These are phyloP conservation scores for Proteles cristata DNA, from an alignment of 2,113 vertebrate genomes.

Conservation along the genomic window DNA sequence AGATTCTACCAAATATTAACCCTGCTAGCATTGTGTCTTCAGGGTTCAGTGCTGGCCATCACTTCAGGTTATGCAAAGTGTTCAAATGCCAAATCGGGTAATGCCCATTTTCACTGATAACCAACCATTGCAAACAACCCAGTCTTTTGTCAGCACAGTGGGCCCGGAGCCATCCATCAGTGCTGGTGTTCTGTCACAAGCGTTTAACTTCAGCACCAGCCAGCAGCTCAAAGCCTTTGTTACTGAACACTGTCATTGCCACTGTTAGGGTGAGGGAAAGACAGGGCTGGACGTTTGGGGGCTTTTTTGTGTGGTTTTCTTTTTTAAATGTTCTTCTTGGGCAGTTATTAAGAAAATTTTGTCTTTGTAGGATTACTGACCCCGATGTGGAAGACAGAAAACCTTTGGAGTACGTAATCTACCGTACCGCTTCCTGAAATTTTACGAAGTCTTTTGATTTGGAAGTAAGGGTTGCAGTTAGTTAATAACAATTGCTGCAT, in stretches of 20 bases:
- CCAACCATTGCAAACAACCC: slow-evolving; percentile 80
- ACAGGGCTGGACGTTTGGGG: slow-evolving; percentile 31
- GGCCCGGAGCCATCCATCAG: slow-evolving; percentile 86
- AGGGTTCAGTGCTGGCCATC: slow-evolving; percentile 85
- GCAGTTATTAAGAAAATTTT: slow-evolving; percentile 50
- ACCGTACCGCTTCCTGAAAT: background rate
- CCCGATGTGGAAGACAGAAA: background rate
- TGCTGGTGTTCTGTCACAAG: slow-evolving; percentile 84
- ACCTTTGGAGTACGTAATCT: background rate
- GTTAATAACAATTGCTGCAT: slow-evolving; percentile 45
- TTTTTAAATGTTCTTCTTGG: background rate
- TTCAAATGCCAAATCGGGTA: slow-evolving; percentile 81
- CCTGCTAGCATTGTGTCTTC: slow-evolving; percentile 80
- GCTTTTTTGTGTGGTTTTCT: background rate
- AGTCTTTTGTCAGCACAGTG: slow-evolving; percentile 84
- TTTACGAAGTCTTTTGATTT: slow-evolving; percentile 56
- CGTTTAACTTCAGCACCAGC: slow-evolving; percentile 85
- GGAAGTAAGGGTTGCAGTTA: slow-evolving; percentile 8
- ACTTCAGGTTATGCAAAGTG: slow-evolving; percentile 83
- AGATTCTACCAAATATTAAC: slow-evolving; percentile 83
- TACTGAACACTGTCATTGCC: slow-evolving; percentile 81
- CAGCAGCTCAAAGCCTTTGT: slow-evolving; percentile 80
- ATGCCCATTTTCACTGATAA: slow-evolving; percentile 87
- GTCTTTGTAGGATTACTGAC: slow-evolving; percentile 3
- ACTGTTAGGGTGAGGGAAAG: slow-evolving; percentile 51